Base-by-base conservation (phyloP, 1,140 invertebrate species). In the Sminthurides bifidus region DNA sequence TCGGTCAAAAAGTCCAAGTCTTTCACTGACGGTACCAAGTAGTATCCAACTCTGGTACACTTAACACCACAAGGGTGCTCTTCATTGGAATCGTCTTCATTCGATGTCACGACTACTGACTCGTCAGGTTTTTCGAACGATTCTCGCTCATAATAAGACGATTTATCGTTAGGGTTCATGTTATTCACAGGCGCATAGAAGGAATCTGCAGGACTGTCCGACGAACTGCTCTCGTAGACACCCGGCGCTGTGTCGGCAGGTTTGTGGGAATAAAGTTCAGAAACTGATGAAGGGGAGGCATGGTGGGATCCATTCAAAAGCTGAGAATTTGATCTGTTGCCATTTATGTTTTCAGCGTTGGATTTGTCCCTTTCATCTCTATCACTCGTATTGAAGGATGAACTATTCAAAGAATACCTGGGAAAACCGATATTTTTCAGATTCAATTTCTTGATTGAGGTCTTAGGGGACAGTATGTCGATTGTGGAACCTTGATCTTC, bases 11-110 rank as follows among this genome's bases (percentile, higher is more conserved):
- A 75, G 1, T 72, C 74, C 31, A 95, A 74, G 54, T 91, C 85
- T 49, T 87, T 80, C 54, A 92, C 60, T 12, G 79, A 72, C 0
- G 92, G 92, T 41, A 87, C 79, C 0, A 85, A 92, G 70, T 89
- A 94, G 71, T 94, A 94, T 10, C 84, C 88, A 1, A 78, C 75
- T 3, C 87, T 74, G 8, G 56, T 61, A 46, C 51, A 61, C 0
- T 48, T 51, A 1, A 65, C 29, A n/a, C 53, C 48, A 37, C 56
- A 56, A 6, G 49, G 17, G 37, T 46, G 33, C 26, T 48, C 30
- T 40, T 24, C 21, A 24, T 48, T 10, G 12, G 26, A 6, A 24
- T 4, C 21, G 10, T 23, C 17, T 15, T 26, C 24, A 14, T 48
- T 30, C 26, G 4, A 10, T 6, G 14, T 48, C 8, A 27, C 27